phyloP scores from a whole-genome alignment of 1,140 invertebrate species.

The Aplysia californica region DNA sequence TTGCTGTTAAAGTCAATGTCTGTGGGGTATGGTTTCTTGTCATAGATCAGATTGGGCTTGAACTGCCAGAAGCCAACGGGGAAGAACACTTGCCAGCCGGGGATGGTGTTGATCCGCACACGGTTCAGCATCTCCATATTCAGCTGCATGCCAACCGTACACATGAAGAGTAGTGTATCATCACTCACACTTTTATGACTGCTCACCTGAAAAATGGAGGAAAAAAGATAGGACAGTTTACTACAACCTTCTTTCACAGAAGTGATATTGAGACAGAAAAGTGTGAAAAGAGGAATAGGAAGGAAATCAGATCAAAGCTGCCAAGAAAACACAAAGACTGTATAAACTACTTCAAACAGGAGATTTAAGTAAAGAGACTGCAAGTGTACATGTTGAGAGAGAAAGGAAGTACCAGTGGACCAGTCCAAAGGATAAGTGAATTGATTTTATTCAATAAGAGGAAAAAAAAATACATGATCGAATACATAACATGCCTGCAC shows the following conservation, averaged over 20 bases:
- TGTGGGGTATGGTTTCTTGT: slow-evolving; percentile 66
- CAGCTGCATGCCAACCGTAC: slow-evolving; percentile 72
- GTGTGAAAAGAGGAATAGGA: not conserved
- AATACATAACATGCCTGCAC: no score
- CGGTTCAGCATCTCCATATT: slow-evolving; percentile 84
- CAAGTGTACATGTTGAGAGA: no score
- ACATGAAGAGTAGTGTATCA: slow-evolving; percentile 56
- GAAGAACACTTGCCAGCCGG: slow-evolving; percentile 69
- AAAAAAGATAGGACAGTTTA: not conserved
- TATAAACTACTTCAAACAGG: no score
- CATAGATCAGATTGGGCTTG: slow-evolving; percentile 64
- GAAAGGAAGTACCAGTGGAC: no score
- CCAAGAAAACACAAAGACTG: no score
- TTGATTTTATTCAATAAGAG: no score
- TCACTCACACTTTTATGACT: slow-evolving; percentile 76
- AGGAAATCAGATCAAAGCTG: no score
- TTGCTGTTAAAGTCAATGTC: slow-evolving; percentile 81
- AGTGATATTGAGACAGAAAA: not conserved
- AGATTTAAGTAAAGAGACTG: no score
- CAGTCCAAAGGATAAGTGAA: no score
- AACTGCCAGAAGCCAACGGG: slow-evolving; percentile 67
- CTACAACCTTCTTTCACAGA: not conserved
- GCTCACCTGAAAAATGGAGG: slow-evolving; percentile 48
- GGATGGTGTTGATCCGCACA: slow-evolving; percentile 65
- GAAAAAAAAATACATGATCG: no score